Conservation (phyloP, 2,888 invertebrate species). For the Perizoma affinitatum region DNA sequence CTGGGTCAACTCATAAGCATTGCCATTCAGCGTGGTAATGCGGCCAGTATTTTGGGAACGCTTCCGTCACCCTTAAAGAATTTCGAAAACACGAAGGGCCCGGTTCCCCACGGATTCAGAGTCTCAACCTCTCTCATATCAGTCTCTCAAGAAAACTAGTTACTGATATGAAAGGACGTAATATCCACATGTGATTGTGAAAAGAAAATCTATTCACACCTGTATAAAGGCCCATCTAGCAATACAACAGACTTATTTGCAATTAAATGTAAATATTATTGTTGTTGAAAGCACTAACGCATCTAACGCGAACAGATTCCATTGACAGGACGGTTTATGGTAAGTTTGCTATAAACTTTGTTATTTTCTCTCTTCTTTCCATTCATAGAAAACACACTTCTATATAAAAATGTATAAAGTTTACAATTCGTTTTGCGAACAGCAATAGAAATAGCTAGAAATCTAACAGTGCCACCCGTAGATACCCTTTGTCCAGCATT, state of each 20-base stretch:
- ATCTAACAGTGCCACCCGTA: constrained; percentile 50
- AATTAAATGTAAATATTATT: constrained; percentile 56
- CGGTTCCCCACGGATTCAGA: too few species aligned
- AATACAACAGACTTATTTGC: constrained; percentile 51
- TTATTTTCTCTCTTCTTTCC: constrained; percentile 13
- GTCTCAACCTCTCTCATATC: too few species aligned
- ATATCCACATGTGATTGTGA: constrained; percentile 31
- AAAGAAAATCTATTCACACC: constrained; percentile 31
- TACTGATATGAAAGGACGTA: constrained; percentile 17
- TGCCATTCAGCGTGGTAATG: too few species aligned
- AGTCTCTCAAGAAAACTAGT: constrained; percentile 22
- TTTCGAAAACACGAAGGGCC: too few species aligned
- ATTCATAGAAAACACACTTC: constrained; percentile 17
- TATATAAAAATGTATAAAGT: constrained; percentile 15
- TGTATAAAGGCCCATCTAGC: constrained; percentile 28
- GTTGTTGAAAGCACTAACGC: constrained; percentile 49
- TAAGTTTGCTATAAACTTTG: constrained; percentile 53
- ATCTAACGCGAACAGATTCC: constrained; percentile 50
- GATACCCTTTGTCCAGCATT: constrained; percentile 63
- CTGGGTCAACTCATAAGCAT: too few species aligned
- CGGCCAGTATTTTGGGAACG: too few species aligned
- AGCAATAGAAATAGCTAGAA: constrained; percentile 33
- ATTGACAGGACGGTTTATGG: constrained; percentile 59
- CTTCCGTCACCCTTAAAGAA: too few species aligned
- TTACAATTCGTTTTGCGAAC: constrained; percentile 21